Percentiles rank a stretch among this genome's conserved stretches.
Conservation (phyloP, 64 coral and sea anemone genomes). For the Porites lutea region DNA sequence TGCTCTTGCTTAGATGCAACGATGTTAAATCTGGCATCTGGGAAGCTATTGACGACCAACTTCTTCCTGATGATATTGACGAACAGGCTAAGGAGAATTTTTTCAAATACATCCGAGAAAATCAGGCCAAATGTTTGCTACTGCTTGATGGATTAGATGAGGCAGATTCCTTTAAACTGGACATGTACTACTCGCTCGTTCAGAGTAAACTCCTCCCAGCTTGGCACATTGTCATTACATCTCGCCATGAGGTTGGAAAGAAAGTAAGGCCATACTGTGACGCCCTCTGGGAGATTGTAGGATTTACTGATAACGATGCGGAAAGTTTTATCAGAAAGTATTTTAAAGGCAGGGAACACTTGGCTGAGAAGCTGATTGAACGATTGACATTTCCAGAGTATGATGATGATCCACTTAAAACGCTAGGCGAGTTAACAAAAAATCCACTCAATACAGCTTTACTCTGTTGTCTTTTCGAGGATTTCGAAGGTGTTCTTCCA, state of each 20-base stretch:
- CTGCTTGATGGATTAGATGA: constrained; percentile 41
- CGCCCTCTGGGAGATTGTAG: background rate
- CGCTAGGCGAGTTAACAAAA: background rate
- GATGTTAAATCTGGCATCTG: constrained; percentile 5
- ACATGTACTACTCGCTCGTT: background rate
- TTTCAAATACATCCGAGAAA: background rate
- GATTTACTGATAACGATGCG: background rate
- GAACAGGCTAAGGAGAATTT: background rate
- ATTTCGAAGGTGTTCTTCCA: background rate
- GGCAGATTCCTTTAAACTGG: background rate
- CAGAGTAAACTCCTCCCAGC: background rate
- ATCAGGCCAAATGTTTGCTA: constrained; percentile 16
- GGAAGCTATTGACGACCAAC: constrained; percentile 23
- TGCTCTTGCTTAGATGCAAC: constrained; percentile 15
- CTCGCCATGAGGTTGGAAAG: background rate
- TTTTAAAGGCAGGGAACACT: too few species aligned
- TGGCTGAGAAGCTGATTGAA: background rate
- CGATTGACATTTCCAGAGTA: background rate
- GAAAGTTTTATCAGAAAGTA: too few species aligned
- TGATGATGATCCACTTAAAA: background rate
- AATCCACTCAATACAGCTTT: background rate
- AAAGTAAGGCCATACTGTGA: background rate
- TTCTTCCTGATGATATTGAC: constrained; percentile 24
- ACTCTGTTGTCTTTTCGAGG: constrained; percentile 21
- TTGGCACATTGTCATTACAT: background rate